phyloP scores from a whole-genome alignment of 1,140 invertebrate species.

The Pogonus chalceus region DNA sequence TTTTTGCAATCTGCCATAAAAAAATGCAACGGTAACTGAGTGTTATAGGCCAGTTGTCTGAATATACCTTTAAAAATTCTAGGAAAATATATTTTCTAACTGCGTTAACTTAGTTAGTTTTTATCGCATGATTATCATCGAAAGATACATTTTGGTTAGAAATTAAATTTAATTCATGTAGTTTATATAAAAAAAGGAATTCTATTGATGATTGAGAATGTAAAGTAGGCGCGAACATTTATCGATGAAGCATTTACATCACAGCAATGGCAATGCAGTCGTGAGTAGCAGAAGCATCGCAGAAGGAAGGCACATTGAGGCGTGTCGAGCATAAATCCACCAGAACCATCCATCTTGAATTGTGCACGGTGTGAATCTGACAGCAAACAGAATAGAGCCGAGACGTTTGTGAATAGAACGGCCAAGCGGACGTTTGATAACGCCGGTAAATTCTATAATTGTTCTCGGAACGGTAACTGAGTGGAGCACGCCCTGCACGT shows the following conservation, averaged over 20 bases:
- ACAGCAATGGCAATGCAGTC: too few species aligned
- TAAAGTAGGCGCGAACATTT: not conserved
- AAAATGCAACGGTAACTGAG: too few species aligned
- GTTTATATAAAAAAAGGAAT: not conserved
- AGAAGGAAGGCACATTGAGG: not conserved
- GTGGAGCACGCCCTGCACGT: not conserved
- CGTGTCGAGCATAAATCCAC: not conserved
- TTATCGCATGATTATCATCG: too few species aligned
- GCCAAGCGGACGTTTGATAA: not conserved
- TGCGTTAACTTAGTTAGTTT: too few species aligned
- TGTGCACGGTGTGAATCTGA: not conserved
- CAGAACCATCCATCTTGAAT: not conserved
- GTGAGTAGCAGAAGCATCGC: too few species aligned
- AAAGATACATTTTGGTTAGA: too few species aligned
- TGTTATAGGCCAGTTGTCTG: too few species aligned
- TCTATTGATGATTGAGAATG: not conserved
- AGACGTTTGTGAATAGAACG: not conserved
- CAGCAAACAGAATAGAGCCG: not conserved
- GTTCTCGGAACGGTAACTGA: not conserved
- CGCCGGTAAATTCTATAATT: not conserved
- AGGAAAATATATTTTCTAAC: too few species aligned
- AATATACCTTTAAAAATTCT: too few species aligned
- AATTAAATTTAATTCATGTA: too few species aligned
- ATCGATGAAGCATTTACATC: too few species aligned
- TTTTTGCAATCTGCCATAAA: too few species aligned